These are phyloP conservation scores for Minunthozetes semirufus DNA, from an alignment of 2,888 invertebrate genomes.

Conservation along the genomic window DNA sequence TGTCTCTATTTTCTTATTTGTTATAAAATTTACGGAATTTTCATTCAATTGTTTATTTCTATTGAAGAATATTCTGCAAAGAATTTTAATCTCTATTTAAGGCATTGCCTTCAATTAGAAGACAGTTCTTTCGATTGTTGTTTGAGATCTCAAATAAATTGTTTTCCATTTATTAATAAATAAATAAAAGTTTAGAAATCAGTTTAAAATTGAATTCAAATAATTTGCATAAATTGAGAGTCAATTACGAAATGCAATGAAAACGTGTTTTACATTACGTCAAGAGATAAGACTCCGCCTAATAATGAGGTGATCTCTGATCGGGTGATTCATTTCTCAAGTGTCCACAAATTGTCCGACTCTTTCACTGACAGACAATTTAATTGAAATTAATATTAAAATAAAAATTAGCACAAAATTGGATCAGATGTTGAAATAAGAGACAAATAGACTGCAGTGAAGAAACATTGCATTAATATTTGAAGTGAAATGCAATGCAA, in stretches of 20 bases:
- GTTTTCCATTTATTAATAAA: background rate
- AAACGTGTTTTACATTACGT: background rate
- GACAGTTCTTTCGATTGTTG: too few species aligned
- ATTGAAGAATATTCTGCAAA: too few species aligned
- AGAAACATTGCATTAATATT: background rate
- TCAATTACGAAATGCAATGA: background rate
- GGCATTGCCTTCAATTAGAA: too few species aligned
- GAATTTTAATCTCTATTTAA: too few species aligned
- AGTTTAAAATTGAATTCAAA: background rate
- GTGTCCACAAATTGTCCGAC: background rate
- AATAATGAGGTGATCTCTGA: slow-evolving; percentile 21
- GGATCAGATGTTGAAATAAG: background rate
- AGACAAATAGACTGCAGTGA: slow-evolving; percentile 17
- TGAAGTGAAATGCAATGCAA: slow-evolving; percentile 15
- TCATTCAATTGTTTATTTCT: too few species aligned
- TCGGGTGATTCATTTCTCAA: background rate
- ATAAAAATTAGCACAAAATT: background rate
- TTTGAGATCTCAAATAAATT: too few species aligned
- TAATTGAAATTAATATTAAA: background rate
- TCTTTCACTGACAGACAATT: background rate
- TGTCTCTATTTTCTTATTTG: too few species aligned
- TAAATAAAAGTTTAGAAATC: background rate
- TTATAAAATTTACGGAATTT: too few species aligned
- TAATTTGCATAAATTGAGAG: background rate
- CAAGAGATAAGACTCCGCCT: background rate